These are phyloP conservation scores for Drosophila ambigua DNA, from an alignment of 1,140 invertebrate species.

Conservation along the genomic window DNA sequence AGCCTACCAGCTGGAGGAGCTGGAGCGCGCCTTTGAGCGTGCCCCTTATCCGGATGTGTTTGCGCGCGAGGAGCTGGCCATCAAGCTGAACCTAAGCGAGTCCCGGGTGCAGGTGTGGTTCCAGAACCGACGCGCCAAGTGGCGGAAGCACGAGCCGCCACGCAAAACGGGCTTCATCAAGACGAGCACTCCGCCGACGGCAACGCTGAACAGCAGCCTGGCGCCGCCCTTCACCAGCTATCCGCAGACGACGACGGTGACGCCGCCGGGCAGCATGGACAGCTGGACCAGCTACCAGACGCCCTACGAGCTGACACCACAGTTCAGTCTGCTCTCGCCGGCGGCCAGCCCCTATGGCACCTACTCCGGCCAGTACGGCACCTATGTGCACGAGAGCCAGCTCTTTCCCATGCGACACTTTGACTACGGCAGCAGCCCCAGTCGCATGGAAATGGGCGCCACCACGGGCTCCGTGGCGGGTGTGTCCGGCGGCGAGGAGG, in stretches of 20 bases:
- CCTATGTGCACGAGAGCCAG: conserved; percentile 82
- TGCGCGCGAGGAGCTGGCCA: conserved; percentile 95
- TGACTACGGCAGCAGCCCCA: conserved; percentile 82
- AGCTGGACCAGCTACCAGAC: conserved; percentile 90
- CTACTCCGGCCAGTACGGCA: conserved; percentile 81
- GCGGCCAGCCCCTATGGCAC: conserved; percentile 87
- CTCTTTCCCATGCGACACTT: conserved; percentile 82
- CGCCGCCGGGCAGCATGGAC: conserved; percentile 87
- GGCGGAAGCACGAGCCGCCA: conserved; percentile 98
- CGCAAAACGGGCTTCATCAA: conserved; percentile 94
- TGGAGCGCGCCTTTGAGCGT: conserved; percentile 96
- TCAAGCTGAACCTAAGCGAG: conserved; percentile 95
- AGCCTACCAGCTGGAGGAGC: conserved; percentile 96
- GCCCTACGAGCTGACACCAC: conserved; percentile 89
- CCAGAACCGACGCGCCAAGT: conserved; percentile 97
- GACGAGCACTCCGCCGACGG: conserved; percentile 85
- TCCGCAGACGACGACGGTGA: conserved; percentile 86
- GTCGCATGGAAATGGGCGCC: conserved; percentile 67
- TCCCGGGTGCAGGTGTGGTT: conserved; percentile 94
- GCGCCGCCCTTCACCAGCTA: conserved; percentile 87
- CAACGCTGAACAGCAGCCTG: conserved; percentile 86
- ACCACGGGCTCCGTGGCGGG: conserved; percentile 47
- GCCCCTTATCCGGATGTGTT: conserved; percentile 99
- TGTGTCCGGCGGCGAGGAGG: conserved; percentile 37
- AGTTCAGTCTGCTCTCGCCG: conserved; percentile 89